Conservation (phyloP, 2,888 invertebrate species). For the Liodrosophila aerea region DNA sequence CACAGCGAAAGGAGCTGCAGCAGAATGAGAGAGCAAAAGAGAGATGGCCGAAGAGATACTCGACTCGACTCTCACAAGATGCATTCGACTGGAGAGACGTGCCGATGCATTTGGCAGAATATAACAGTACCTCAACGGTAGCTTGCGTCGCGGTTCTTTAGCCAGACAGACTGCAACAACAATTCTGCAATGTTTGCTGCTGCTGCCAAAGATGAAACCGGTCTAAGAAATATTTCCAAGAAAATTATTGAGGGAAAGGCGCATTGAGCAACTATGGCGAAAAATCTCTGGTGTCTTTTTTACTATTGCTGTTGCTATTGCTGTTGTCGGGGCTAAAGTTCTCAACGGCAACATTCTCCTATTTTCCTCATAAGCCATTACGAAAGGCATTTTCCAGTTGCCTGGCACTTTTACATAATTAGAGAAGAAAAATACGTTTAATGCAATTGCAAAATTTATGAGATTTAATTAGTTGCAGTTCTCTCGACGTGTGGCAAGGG, state of each 20-base stretch:
- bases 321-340: constrained; percentile 37
- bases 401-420: constrained; percentile 23
- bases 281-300: constrained; percentile 38
- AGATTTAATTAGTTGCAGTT: constrained; percentile 11
- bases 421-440: constrained; percentile 9
- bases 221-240: constrained; percentile 77
- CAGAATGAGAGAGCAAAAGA: constrained; percentile 11
- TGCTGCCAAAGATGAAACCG: constrained; percentile 72
- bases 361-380: constrained; percentile 41
- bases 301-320: constrained; percentile 27
- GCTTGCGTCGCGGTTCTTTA: constrained; percentile 64
- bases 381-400: constrained; percentile 33
- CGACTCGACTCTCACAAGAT: constrained; percentile 29
- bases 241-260: constrained; percentile 80
- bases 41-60: constrained; percentile 10
- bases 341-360: constrained; percentile 48
- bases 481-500: no score
- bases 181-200: constrained; percentile 44
- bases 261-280: constrained; percentile 41
- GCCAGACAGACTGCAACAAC: constrained; percentile 36
- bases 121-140: constrained; percentile 70
- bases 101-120: constrained; percentile 68
- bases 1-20: constrained; percentile 73
- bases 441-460: constrained; percentile 15
- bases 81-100: constrained; percentile 41